These are phyloP conservation scores for Bradypodion ventrale DNA, from an alignment of 2,797 vertebrate species.

Conservation along the genomic window DNA sequence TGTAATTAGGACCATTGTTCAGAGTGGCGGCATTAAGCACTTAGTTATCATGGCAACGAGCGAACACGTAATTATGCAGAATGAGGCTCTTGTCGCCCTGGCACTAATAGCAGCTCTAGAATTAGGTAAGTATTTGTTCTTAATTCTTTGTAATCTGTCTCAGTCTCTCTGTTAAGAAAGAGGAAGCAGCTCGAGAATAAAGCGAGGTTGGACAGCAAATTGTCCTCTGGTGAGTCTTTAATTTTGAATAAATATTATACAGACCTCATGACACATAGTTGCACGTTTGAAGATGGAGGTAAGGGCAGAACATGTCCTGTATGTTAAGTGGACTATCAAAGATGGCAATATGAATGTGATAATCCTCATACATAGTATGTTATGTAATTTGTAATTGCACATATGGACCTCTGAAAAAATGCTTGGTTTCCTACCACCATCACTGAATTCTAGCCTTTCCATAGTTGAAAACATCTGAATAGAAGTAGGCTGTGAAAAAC, in stretches of 20 bases:
- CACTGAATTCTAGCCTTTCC: too few species aligned
- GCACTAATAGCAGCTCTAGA: slow-evolving; percentile 94
- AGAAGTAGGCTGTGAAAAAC: neutral
- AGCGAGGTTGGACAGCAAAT: neutral
- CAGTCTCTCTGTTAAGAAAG: neutral
- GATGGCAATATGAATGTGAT: too few species aligned
- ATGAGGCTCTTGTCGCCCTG: slow-evolving; percentile 95
- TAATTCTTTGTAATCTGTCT: slow-evolving; percentile 32
- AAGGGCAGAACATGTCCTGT: too few species aligned
- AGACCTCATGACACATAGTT: neutral
- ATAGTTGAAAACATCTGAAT: neutral
- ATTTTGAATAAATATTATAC: neutral
- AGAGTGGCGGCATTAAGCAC: slow-evolving; percentile 93
- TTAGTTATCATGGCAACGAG: slow-evolving; percentile 98
- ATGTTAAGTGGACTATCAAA: too few species aligned
- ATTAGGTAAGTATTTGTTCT: slow-evolving; percentile 84
- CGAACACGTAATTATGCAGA: slow-evolving; percentile 99
- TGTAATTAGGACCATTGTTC: slow-evolving; percentile 92
- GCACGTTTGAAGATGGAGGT: too few species aligned
- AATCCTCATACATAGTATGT: neutral
- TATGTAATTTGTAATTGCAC: neutral
- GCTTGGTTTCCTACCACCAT: neutral
- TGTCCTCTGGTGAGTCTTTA: neutral
- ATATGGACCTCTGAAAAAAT: neutral
- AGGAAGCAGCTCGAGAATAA: neutral